Conservation (phyloP, 2,888 invertebrate genomes). For the Andricus quercusramuli region DNA sequence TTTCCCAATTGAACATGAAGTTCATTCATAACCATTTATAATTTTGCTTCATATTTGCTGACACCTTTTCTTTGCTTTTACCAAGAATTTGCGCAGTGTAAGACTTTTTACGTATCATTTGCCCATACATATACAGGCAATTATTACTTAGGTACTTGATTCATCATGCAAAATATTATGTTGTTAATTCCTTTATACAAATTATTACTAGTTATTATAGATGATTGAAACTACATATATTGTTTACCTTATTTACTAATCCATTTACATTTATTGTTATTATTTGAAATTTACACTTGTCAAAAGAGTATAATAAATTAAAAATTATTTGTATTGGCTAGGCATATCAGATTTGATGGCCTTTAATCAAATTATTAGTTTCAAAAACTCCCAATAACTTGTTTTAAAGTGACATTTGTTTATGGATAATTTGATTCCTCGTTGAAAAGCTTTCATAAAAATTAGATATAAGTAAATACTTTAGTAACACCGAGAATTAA, state of each 20-base stretch:
- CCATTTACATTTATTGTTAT: neutral
- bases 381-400: neutral
- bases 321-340: too few species aligned
- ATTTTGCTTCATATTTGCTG: neutral
- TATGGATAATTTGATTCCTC: too few species aligned
- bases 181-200: too few species aligned
- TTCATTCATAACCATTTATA: neutral
- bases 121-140: neutral
- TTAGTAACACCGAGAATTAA: neutral
- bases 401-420: neutral
- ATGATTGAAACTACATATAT: neutral
- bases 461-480: neutral
- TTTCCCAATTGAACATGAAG: neutral
- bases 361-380: neutral
- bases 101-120: neutral
- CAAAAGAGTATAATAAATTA: neutral
- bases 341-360: neutral
- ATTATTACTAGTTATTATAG: too few species aligned
- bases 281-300: neutral
- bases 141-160: neutral
- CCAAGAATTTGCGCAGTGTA: slow-evolving; percentile 4
- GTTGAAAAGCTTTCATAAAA: neutral
- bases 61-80: neutral
- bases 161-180: neutral
- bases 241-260: neutral